These are phyloP conservation scores for Odontesthes bonariensis DNA, from an alignment of 2,113 vertebrate species.

Conservation along the genomic window DNA sequence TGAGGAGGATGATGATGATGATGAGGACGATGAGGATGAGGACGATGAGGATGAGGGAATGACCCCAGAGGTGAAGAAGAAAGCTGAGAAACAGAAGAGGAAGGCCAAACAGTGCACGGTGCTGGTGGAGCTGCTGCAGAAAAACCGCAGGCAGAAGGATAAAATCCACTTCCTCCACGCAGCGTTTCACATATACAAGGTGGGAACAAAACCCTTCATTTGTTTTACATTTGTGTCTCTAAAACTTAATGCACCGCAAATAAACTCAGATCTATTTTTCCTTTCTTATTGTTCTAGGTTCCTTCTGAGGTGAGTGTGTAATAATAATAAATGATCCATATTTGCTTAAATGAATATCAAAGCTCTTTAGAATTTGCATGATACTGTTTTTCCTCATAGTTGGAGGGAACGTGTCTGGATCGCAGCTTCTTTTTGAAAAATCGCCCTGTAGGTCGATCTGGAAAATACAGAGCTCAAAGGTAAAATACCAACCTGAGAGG, in stretches of 20 bases:
- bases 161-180: slow-evolving; percentile 77
- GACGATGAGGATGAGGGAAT: slow-evolving; percentile 42
- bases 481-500: slow-evolving; percentile 26
- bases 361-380: background rate
- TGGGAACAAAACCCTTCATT: slow-evolving; percentile 30
- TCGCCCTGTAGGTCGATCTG: slow-evolving; percentile 75
- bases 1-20: slow-evolving; percentile 61
- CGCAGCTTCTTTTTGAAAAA: slow-evolving; percentile 78
- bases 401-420: slow-evolving; percentile 70
- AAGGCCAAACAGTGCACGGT: slow-evolving; percentile 76
- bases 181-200: slow-evolving; percentile 83
- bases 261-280: slow-evolving; percentile 9
- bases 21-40: slow-evolving; percentile 47
- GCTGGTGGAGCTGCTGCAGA: slow-evolving; percentile 85
- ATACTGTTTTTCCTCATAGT: slow-evolving; percentile 44
- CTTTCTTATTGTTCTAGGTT: slow-evolving; percentile 68
- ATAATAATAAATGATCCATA: background rate
- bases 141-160: slow-evolving; percentile 74
- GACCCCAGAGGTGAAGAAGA: slow-evolving; percentile 36
- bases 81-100: slow-evolving; percentile 55
- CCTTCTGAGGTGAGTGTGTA: slow-evolving; percentile 70
- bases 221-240: background rate
- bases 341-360: background rate
- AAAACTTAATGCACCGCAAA: background rate
- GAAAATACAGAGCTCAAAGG: slow-evolving; percentile 78